Base-by-base conservation (phyloP, 1,140 invertebrate species). In the Nomia melanderi region DNA sequence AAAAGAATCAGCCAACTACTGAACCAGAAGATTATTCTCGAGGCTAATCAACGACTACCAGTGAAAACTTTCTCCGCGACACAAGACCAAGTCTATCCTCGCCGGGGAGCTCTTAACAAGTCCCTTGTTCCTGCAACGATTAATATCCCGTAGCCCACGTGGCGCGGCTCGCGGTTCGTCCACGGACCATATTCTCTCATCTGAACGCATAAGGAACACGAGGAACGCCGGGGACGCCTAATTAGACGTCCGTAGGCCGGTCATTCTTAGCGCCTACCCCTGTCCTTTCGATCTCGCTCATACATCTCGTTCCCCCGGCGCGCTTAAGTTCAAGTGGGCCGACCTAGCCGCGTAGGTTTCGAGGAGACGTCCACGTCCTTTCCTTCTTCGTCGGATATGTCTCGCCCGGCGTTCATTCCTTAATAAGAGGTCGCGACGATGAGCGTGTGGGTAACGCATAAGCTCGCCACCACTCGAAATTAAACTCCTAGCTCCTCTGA, bases 191-290 rank as follows among this genome's bases (percentile, higher is more conserved):
- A 62, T 54, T 60, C 74, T 23, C n/a, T 25, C 14, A 1, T 9
- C 14, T 36, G 50, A 31, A 66, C 53, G 53, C 41, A 69, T 66
- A 74, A 78, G 75, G 76, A 78, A 44, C 54, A 82, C 54, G 67
- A 44, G 47, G 74, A 78, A 33, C 59, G 50, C 3, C 79, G 62
- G 69, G 50, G 74, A 86, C 76, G 73, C 83, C 86, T 87, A 87
- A 88, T 88, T 88, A 88, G 85, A 87, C 78, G 44, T 56, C 78
- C 77, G 83, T 86, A 79, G 85, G 86, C 71, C 62, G 78, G 59
- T 73, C 81, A 83, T 80, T 83, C 62, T 83, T 77, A 84, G 81
- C 77, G 81, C 67, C 77, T 79, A 79, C 82, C 63, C 72, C 47
- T 77, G 76, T 53, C 63, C 77, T 83, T 50, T 60, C 65, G 66